phyloP scores from a whole-genome alignment of 1,140 invertebrate species.

The Pseudomyrmex concolor region DNA sequence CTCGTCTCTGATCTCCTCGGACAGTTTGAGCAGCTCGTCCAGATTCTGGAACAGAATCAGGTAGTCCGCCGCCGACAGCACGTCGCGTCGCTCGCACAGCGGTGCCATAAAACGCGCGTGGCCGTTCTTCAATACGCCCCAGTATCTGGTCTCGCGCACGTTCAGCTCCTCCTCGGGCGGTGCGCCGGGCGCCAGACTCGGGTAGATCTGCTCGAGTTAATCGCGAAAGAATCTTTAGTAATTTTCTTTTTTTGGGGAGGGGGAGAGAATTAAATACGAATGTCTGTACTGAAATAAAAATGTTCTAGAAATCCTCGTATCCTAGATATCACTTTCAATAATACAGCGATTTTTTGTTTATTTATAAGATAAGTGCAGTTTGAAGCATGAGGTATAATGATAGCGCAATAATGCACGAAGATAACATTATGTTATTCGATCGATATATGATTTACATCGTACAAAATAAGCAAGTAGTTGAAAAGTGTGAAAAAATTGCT shows the following conservation, averaged over 20 bases:
- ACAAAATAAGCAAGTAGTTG: neutral
- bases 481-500: neutral
- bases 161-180: constrained; percentile 87
- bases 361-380: neutral
- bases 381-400: neutral
- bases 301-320: neutral
- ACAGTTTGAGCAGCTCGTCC: constrained; percentile 91
- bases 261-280: neutral
- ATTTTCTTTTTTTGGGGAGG: too few relatives aligned
- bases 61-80: constrained; percentile 90
- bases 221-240: constrained; percentile 37
- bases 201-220: constrained; percentile 78
- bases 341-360: neutral
- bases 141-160: constrained; percentile 90
- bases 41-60: constrained; percentile 92
- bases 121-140: constrained; percentile 90
- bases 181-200: constrained; percentile 85
- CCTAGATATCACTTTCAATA: neutral
- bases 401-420: constrained; percentile 14
- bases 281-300: neutral
- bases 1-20: constrained; percentile 92
- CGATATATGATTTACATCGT: neutral
- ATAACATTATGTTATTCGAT: neutral
- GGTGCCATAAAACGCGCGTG: constrained; percentile 90
- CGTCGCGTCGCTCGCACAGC: constrained; percentile 89